Evolutionary conservation across 2,888 invertebrate genomes (phyloP).

Genomic region (Xanthorhoe spadicearia): DNA sequence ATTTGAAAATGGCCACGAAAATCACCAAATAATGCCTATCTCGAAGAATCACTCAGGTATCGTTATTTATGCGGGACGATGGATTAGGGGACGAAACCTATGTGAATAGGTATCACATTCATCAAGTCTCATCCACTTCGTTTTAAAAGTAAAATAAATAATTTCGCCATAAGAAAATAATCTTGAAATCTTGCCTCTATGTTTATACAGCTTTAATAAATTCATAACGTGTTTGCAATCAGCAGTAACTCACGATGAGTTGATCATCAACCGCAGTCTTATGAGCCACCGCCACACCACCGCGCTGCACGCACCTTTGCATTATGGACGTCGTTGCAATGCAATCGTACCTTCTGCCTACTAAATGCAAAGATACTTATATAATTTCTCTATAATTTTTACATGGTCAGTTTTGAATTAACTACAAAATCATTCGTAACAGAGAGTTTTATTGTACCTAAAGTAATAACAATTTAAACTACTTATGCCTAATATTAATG

Average conservation of each 20-base stretch:
- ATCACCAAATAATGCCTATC: no score
- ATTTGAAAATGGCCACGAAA: no score
- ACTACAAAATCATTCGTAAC: not conserved
- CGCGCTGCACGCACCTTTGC: not conserved
- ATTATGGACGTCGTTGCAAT: conserved; percentile 13
- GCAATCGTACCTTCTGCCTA: not conserved
- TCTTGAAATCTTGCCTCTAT: not conserved
- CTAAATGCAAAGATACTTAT: conserved; percentile 3
- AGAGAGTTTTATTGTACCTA: not conserved
- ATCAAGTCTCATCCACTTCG: not conserved
- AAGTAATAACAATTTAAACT: not conserved
- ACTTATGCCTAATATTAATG: not conserved
- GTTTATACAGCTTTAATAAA: not conserved
- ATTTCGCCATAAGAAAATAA: no score
- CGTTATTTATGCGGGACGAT: conserved; percentile 1
- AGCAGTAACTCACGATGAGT: conserved; percentile 22
- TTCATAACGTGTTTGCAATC: conserved; percentile 13
- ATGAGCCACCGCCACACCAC: not conserved
- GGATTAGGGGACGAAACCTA: not conserved
- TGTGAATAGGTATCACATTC: not conserved
- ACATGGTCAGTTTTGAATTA: not conserved
- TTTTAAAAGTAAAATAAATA: not conserved
- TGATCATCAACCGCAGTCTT: conserved; percentile 20
- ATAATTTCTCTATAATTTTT: not conserved
- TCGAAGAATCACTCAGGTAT: no score